Conservation (phyloP, 2,888 invertebrate species). For the Pelosia muscerda region DNA sequence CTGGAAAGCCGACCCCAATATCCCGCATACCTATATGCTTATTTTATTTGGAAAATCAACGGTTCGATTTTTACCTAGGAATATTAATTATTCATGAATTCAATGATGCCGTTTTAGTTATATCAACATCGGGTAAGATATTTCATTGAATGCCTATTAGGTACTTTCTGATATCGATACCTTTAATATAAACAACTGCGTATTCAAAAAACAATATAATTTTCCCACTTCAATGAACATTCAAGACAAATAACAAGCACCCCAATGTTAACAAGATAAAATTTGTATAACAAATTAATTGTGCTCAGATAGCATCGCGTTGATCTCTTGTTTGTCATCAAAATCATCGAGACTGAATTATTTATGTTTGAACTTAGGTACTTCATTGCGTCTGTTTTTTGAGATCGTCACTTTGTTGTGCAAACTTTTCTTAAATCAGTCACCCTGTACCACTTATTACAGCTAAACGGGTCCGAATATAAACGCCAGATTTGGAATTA, state of each 20-base stretch:
- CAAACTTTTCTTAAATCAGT: background rate
- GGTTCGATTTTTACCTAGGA: too few relatives aligned
- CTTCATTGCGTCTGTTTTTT: conserved; percentile 50
- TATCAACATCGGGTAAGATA: too few relatives aligned
- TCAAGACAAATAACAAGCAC: conserved; percentile 11
- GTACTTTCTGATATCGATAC: too few relatives aligned
- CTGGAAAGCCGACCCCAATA: too few relatives aligned
- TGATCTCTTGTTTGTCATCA: conserved; percentile 62
- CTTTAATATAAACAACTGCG: too few relatives aligned
- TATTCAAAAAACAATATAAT: background rate
- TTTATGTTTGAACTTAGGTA: conserved; percentile 59
- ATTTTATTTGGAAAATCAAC: too few relatives aligned
- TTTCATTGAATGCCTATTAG: too few relatives aligned
- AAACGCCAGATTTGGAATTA: too few relatives aligned
- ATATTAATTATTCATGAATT: too few relatives aligned
- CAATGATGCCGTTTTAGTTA: too few relatives aligned
- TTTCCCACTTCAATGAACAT: background rate
- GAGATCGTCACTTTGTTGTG: conserved; percentile 40
- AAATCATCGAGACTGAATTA: conserved; percentile 57
- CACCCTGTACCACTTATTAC: background rate
- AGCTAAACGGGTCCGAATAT: too few relatives aligned
- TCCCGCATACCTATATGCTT: too few relatives aligned
- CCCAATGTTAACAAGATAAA: conserved; percentile 15
- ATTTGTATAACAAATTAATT: conserved; percentile 54
- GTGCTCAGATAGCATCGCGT: conserved; percentile 48